Evolutionary conservation across 1,140 invertebrate species (phyloP).

Genomic region (Laodelphax striatellus): DNA sequence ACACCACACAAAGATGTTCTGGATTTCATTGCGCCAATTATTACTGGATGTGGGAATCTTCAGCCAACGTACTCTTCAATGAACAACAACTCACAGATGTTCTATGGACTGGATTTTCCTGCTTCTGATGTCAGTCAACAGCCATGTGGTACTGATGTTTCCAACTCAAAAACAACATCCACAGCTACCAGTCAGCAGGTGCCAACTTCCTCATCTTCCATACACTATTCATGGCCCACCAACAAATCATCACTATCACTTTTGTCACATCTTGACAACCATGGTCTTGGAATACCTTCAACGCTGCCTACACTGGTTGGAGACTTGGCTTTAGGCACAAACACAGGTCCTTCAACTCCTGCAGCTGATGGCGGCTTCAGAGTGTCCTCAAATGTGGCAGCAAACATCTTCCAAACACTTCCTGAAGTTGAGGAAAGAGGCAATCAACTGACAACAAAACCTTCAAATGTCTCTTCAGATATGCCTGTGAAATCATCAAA

Average conservation of each 20-base stretch:
- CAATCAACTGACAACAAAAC: too few species aligned
- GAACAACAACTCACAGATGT: slow-evolving; percentile 6
- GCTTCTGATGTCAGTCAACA: background rate
- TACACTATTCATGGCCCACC: slow-evolving; percentile 23
- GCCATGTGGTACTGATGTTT: slow-evolving; percentile 1
- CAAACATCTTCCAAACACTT: too few species aligned
- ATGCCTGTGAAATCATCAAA: too few species aligned
- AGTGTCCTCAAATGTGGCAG: too few species aligned
- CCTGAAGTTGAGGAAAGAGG: too few species aligned
- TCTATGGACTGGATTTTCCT: slow-evolving; percentile 12
- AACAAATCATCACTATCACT: slow-evolving; percentile 20
- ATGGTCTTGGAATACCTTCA: slow-evolving; percentile 24
- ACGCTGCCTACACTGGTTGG: slow-evolving; percentile 29
- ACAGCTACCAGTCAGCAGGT: background rate
- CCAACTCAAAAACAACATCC: background rate
- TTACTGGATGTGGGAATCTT: slow-evolving; percentile 7
- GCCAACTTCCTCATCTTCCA: background rate
- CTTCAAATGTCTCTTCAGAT: too few species aligned
- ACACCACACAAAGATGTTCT: slow-evolving; percentile 15
- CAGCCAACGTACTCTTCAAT: background rate
- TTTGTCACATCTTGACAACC: slow-evolving; percentile 21
- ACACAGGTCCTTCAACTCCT: slow-evolving; percentile 17
- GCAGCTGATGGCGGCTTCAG: background rate
- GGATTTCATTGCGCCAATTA: slow-evolving; percentile 6
- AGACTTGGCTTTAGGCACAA: slow-evolving; percentile 28